Base-by-base conservation (phyloP, 1,140 invertebrate genomes). In the Zaprionus nigranus region DNA sequence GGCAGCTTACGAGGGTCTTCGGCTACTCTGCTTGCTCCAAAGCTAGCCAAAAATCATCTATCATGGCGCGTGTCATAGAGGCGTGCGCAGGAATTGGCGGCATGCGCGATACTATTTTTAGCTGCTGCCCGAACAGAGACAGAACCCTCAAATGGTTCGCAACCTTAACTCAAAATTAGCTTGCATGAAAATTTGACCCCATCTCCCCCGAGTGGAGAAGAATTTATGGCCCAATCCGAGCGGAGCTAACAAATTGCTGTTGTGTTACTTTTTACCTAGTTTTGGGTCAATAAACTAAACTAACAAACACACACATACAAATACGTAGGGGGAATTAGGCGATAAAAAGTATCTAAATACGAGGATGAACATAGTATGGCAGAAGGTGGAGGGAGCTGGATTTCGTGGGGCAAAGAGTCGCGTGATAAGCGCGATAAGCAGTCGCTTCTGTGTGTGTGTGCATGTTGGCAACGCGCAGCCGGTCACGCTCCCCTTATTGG, bases 151-250 rank as follows among this genome's bases (percentile, higher is more conserved):
- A 66, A 46, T 53, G 61, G 79, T 69, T 79, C 80, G 82, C 61
- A 63, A 80, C 65, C 79, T 88, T 80, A 88, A 80, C 84, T 83
- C 73, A 81, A 86, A 88, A 88, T 86, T 87, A 86, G 86, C 77
- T 88, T 57, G 66, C 83, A 83, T 80, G 80, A 87, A 82, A 87
- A 82, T 82, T 61, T 57, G 34, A 30, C n/a, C 43, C 57, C 28
- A 64, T 59, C n/a, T n/a, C n/a, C 61, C 68, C 67, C 26, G 15
- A 36, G 40, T 30, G 5, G 1, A 22, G 3, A n/a, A 56, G 57
- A 76, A 87, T 88, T 83, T 87, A 86, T 87, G 71, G 67, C 81
- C 62, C 84, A 30, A 70, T 69, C 51, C 51, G 62, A 28, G 53
- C 24, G 9, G 6, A n/a, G 66, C 24, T 75, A 83, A 83, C 84